Base-by-base conservation (phyloP, 2,888 invertebrate species). In the Zygogramma bicolorata region DNA sequence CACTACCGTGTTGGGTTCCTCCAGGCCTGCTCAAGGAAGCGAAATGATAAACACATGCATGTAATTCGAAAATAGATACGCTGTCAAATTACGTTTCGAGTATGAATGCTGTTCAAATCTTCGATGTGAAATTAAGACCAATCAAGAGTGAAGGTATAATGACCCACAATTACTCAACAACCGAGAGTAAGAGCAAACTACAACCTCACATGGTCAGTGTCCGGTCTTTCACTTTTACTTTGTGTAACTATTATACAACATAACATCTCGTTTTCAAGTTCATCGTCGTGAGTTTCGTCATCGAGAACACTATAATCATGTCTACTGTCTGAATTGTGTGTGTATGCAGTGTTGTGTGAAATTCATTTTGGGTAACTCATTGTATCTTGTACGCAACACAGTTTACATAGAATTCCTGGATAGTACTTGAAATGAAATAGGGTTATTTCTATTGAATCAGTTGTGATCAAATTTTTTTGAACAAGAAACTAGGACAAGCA, bases 141-240 rank as follows among this genome's bases (percentile, higher is more conserved):
- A 53, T 53, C 53, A 53, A 53, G n/a, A 53, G 53, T 53, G 53
- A 53, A 53, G 53, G 27, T 53, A 27, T 53, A 53, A 53, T 53
- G 53, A 53, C 53, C 53, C 6, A 53, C 53, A 53, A 53, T 53
- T 22, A 53, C 53, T 53, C n/a, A 53, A 53, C 53, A 25, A 53
- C 53, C 22, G 58, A 66, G 58, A 66, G 66, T 66, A 58, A 66
- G 34, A 66, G 66, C 40, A 27, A 42, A 66, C 66, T 66, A 58
- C 20, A 58, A 66, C 66, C 66, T 66, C 59, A 53, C 53, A 66
- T 59, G 58, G 66, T 66, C 59, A 58, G 27, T 27, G 59, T 22
- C 42, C 66, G 58, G 58, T 40, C 25, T 66, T 66, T 66, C 66
- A 66, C 66, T 66, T 66, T 66, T 66, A 53, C 53, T 53, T 53